phyloP scores from a whole-genome alignment of 2,888 invertebrate genomes.

The Drosophila mayaguana region DNA sequence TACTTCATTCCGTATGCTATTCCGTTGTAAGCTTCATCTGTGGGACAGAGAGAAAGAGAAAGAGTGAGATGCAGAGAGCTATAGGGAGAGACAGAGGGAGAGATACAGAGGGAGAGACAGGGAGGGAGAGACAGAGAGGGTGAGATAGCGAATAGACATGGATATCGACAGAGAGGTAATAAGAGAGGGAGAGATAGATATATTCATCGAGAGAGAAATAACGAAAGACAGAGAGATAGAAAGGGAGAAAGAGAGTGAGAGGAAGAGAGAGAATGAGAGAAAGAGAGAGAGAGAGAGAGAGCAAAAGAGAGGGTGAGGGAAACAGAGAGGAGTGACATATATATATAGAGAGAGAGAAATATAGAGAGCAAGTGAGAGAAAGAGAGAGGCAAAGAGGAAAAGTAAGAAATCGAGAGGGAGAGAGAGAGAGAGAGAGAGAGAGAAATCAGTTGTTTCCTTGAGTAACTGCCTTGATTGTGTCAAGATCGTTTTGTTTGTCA shows the following conservation, averaged over 20 bases:
- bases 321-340: neutral
- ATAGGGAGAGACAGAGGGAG: neutral
- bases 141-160: too few relatives aligned
- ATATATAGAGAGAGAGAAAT: neutral
- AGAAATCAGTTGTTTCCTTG: neutral
- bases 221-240: neutral
- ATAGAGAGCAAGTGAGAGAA: neutral
- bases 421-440: neutral
- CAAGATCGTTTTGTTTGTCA: neutral
- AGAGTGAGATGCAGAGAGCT: neutral
- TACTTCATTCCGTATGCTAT: constrained; percentile 37
- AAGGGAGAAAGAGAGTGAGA: neutral
- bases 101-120: too few relatives aligned
- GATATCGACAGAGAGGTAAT: neutral
- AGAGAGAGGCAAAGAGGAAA: neutral
- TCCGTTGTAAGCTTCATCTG: constrained; percentile 36
- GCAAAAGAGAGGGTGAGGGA: neutral
- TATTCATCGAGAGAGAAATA: neutral
- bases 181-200: neutral
- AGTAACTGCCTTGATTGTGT: neutral
- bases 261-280: neutral
- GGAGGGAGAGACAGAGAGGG: too few relatives aligned
- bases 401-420: neutral
- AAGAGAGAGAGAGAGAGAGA: neutral
- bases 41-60: neutral